Evolutionary conservation across 2,113 vertebrate genomes (phyloP).

Genomic region (Laticauda colubrina): DNA sequence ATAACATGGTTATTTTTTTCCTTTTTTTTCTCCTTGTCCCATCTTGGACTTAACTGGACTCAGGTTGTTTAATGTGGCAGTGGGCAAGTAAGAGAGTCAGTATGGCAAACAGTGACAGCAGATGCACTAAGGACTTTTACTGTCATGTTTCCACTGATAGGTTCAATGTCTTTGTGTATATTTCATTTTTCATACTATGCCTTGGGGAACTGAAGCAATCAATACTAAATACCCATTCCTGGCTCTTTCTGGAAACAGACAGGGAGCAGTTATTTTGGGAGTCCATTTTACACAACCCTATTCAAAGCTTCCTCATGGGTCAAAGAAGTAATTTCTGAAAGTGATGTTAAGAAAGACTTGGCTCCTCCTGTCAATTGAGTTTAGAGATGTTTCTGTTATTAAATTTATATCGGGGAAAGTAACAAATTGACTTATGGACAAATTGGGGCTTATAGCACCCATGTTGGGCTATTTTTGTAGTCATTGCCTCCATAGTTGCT

Average conservation of each 20-base stretch:
- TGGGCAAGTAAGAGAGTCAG: constrained; percentile 39
- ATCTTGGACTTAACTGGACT: constrained; percentile 24
- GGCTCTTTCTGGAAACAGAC: constrained; percentile 47
- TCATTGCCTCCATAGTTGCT: not conserved
- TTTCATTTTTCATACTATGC: constrained; percentile 59
- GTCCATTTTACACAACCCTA: not conserved
- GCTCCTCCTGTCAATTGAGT: constrained; percentile 29
- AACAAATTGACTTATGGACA: not conserved
- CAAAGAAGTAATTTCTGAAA: constrained; percentile 61
- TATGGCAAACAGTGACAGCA: constrained; percentile 30
- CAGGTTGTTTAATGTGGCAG: constrained; percentile 33
- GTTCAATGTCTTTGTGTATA: constrained; percentile 39
- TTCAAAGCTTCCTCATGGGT: constrained; percentile 24
- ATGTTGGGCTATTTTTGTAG: not conserved
- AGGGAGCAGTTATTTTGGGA: not conserved
- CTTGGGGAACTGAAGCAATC: constrained; percentile 59
- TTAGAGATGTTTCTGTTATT: constrained; percentile 49
- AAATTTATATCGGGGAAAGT: constrained; percentile 10
- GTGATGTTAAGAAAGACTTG: constrained; percentile 54
- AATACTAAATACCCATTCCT: not conserved
- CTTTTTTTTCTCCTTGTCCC: not conserved
- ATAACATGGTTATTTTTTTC: constrained; percentile 9
- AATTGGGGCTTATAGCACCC: not conserved
- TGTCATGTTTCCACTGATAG: constrained; percentile 51
- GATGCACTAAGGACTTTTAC: constrained; percentile 66